These are phyloP conservation scores for Genyomyrus donnyi DNA, from an alignment of 2,113 vertebrate genomes.

Conservation along the genomic window DNA sequence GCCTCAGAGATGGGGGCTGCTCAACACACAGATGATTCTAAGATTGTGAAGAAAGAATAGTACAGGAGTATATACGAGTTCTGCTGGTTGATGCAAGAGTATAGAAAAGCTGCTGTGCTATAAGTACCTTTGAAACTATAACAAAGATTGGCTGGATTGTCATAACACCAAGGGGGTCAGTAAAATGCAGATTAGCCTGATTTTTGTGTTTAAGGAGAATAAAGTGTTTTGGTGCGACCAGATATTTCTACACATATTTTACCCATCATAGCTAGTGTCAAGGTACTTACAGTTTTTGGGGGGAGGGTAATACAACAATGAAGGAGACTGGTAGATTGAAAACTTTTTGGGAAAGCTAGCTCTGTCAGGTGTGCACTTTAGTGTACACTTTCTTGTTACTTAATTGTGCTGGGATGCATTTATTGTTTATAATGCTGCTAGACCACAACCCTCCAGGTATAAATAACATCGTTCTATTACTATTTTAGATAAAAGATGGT, in stretches of 20 bases:
- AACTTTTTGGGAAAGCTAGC: neutral
- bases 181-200: neutral
- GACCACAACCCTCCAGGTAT: neutral
- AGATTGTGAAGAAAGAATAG: neutral
- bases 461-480: neutral
- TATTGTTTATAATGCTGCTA: neutral
- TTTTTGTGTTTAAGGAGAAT: neutral
- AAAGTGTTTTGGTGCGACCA: neutral
- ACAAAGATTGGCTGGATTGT: neutral
- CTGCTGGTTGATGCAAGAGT: neutral
- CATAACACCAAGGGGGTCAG: neutral
- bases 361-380: neutral
- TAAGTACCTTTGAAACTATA: neutral
- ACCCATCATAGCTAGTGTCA: neutral
- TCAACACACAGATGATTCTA: neutral
- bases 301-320: neutral
- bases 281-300: neutral
- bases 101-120: neutral
- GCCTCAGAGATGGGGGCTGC: neutral
- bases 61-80: neutral
- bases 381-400: neutral
- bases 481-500: neutral
- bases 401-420: neutral
- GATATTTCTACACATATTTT: neutral
- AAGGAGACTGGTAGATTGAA: neutral